Base-by-base conservation (phyloP, 2,888 invertebrate species). In the Dicyrtoma fusca region DNA sequence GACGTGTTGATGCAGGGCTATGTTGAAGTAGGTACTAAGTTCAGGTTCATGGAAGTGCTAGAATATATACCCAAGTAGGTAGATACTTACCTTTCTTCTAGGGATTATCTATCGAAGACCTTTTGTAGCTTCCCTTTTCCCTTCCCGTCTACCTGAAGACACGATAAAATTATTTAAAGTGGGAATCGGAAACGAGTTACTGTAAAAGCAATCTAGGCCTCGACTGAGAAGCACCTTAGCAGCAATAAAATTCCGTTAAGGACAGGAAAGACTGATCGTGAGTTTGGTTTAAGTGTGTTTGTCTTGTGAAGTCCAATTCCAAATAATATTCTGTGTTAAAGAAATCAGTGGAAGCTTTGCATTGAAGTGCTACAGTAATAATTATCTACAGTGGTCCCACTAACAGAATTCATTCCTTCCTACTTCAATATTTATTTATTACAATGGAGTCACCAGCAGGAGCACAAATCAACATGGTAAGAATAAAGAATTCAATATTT, bases 1-100 rank as follows among this genome's bases (percentile, higher is more conserved):
- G 8, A 44, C 17, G 51, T 51, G 51, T 51, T 14, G 8, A 19
- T 51, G 51, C 17, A n/a, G 8, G 11, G 8, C 10, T 11, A 51
- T 17, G 17, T 55, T 17, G n/a, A 55, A 21, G 19, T 17, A 3
- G 11, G 14, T 5, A 5, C 17, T 51, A 65, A 65, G 65, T 65
- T 65, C 65, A 65, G 65, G 65, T 65, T 65, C 65, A 65, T 53
- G 65, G 65, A 25, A 23, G 14, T 25, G n/a, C n/a, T n/a, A n/a
- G n/a, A n/a, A n/a, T n/a, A n/a, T n/a, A n/a, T n/a, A n/a, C n/a
- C n/a, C n/a, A n/a, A n/a, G n/a, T n/a, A n/a, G n/a, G n/a, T n/a
- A n/a, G n/a, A n/a, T n/a, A n/a, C n/a, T n/a, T n/a, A 25, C 57
- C 57, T 25, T n/a, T 23, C 11, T 57, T 57, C 57, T 14, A 23